Percentiles rank a stretch among this genome's conserved stretches.
Conservation (phyloP, 2,113 vertebrate genomes). For the Scytalopus superciliaris region DNA sequence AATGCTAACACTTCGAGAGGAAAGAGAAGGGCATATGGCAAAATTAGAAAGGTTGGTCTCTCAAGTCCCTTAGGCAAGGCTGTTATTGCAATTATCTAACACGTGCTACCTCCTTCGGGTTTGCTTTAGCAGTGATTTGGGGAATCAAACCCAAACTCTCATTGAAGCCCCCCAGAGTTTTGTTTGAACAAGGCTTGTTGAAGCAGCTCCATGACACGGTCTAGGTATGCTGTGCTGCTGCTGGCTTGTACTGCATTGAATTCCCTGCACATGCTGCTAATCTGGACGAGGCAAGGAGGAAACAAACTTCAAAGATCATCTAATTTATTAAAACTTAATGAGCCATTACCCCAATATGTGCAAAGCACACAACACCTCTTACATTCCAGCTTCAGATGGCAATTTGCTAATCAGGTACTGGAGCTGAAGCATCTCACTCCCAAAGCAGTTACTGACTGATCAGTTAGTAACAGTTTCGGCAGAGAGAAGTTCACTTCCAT, state of each 20-base stretch:
- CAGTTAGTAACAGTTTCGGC: neutral
- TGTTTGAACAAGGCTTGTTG: neutral
- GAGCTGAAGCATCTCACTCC: neutral
- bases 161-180: neutral
- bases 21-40: neutral
- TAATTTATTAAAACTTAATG: constrained; percentile 39
- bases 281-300: neutral
- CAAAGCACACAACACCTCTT: neutral
- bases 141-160: neutral
- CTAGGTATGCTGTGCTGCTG: neutral
- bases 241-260: neutral
- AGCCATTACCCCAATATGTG: neutral
- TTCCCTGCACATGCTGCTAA: neutral
- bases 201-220: neutral
- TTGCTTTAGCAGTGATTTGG: neutral
- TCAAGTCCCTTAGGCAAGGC: neutral
- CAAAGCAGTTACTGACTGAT: constrained; percentile 15
- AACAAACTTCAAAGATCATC: neutral
- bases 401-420: constrained; percentile 12
- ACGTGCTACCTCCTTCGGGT: neutral
- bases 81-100: neutral
- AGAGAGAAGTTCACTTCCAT: neutral
- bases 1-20: neutral
- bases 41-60: neutral
- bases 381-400: neutral